Percentiles rank a stretch among this genome's conserved stretches.
Conservation (phyloP, 2,113 vertebrate genomes). For the Sinocyclocheilus rhinocerous region DNA sequence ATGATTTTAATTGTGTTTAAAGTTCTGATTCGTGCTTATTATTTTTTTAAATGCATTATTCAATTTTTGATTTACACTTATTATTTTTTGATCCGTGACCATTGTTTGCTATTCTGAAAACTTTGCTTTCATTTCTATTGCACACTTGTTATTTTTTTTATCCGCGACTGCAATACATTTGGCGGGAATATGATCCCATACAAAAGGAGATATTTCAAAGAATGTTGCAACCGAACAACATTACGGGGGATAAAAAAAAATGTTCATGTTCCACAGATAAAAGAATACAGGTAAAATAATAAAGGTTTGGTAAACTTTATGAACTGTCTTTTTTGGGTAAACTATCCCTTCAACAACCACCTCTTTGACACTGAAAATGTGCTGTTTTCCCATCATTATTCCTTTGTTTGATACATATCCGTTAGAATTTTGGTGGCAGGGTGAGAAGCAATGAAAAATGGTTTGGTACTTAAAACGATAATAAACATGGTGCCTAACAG, state of each 20-base stretch:
- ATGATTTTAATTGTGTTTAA: no score
- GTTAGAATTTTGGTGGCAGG: neutral
- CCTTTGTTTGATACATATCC: neutral
- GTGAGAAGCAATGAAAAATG: neutral
- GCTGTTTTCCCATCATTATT: neutral
- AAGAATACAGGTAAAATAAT: neutral
- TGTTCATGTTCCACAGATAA: neutral
- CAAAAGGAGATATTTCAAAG: neutral
- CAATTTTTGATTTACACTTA: no score
- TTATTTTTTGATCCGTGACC: no score
- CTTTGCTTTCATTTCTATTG: no score
- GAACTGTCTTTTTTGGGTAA: neutral
- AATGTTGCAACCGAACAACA: neutral
- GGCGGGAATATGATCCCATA: no score
- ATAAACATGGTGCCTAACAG: slow-evolving; percentile 9
- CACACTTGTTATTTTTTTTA: no score
- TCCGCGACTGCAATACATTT: no score
- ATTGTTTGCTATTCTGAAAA: no score
- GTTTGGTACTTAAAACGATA: neutral
- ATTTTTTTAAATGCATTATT: no score
- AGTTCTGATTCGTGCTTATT: no score
- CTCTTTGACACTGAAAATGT: neutral
- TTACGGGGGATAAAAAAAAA: no score
- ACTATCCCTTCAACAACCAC: neutral
- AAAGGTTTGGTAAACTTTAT: neutral